phyloP scores from a whole-genome alignment of 2,888 invertebrate species.

The Apodemia mormo region DNA sequence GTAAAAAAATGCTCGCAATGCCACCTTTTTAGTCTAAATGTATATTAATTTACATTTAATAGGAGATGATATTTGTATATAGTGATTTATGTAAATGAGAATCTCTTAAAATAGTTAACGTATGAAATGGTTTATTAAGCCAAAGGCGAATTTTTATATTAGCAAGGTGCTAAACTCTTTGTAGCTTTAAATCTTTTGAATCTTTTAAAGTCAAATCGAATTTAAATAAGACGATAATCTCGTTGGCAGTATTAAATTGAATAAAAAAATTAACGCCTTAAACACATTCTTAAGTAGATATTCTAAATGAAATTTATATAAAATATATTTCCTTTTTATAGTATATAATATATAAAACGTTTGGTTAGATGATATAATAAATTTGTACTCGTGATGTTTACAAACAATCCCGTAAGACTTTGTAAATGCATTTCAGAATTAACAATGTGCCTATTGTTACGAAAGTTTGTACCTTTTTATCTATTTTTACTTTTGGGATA shows the following conservation, averaged over 20 bases:
- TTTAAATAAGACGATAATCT: constrained; percentile 6
- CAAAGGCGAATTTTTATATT: constrained; percentile 69
- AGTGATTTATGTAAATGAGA: constrained; percentile 48
- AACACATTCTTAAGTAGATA: not conserved
- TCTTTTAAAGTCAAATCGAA: constrained; percentile 17
- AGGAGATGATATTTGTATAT: constrained; percentile 51
- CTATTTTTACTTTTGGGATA: constrained; percentile 33
- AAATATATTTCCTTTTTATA: no score
- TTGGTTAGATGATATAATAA: constrained; percentile 9
- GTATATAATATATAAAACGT: not conserved
- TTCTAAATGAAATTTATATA: no score
- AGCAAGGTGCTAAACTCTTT: constrained; percentile 69
- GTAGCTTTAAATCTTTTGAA: constrained; percentile 59
- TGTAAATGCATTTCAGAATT: constrained; percentile 34
- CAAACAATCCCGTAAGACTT: constrained; percentile 16
- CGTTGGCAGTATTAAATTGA: constrained; percentile 7
- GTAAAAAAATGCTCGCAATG: constrained; percentile 49
- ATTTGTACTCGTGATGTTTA: constrained; percentile 20
- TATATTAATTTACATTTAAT: constrained; percentile 40
- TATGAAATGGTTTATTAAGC: constrained; percentile 56
- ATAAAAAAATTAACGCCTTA: not conserved
- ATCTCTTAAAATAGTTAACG: constrained; percentile 51
- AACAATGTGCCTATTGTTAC: constrained; percentile 38
- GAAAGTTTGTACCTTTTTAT: constrained; percentile 18
- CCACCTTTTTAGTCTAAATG: constrained; percentile 49